phyloP scores from a whole-genome alignment of 2,113 vertebrate genomes.

The Plectropomus leopardus region DNA sequence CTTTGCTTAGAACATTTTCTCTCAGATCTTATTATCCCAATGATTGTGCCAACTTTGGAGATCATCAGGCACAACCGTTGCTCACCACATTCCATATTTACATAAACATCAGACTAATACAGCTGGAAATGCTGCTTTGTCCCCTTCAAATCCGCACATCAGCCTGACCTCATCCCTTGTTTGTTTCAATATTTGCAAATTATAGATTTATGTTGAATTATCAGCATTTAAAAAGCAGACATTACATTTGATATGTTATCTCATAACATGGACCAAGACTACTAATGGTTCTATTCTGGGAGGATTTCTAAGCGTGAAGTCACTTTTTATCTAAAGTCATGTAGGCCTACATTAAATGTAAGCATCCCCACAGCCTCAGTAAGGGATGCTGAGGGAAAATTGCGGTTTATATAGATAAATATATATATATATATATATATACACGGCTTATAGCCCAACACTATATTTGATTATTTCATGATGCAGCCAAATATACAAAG shows the following conservation, averaged over 20 bases:
- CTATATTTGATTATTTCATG: no score
- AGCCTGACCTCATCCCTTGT: constrained; percentile 2
- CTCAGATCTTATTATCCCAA: constrained; percentile 18
- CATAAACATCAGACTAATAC: constrained; percentile 36
- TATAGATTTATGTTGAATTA: not conserved
- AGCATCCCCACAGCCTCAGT: not conserved
- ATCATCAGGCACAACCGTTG: constrained; percentile 22
- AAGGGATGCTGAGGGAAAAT: not conserved
- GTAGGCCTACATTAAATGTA: not conserved
- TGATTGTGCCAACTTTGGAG: constrained; percentile 46
- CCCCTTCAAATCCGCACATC: constrained; percentile 25
- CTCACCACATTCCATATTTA: constrained; percentile 16
- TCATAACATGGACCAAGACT: not conserved
- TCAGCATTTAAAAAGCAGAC: not conserved
- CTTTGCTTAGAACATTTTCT: constrained; percentile 38
- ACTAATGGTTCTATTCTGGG: not conserved
- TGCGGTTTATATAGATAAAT: not conserved
- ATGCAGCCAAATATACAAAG: no score
- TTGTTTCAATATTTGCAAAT: constrained; percentile 5
- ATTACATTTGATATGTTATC: constrained; percentile 3
- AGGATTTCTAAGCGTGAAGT: not conserved
- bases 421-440: not conserved
- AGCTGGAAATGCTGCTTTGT: constrained; percentile 56
- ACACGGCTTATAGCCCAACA: no score
- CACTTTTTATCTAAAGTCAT: constrained; percentile 1